Conservation (phyloP, 2,797 vertebrate species). For the Acrossocheilus wenchowensis region DNA sequence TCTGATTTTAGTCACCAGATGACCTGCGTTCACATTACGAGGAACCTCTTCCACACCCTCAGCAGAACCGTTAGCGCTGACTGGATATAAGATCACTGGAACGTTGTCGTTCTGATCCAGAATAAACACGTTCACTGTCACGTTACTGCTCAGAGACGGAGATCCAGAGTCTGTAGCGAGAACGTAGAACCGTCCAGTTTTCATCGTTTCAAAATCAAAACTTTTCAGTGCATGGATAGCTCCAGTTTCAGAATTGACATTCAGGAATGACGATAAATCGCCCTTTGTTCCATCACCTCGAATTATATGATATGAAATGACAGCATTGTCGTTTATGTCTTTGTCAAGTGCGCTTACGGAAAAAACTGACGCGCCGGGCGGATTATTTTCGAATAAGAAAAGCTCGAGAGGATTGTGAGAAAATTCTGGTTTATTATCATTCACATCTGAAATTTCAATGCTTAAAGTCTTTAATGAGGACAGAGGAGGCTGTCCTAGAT, state of each 20-base stretch:
- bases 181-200: slow-evolving; percentile 61
- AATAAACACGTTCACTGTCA: slow-evolving; percentile 60
- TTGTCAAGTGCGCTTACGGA: slow-evolving; percentile 65
- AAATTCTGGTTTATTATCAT: slow-evolving; percentile 75
- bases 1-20: too few relatives aligned
- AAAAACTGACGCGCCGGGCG: slow-evolving; percentile 61
- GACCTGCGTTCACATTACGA: too few relatives aligned
- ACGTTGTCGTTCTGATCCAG: slow-evolving; percentile 68
- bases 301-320: slow-evolving; percentile 59
- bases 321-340: slow-evolving; percentile 62
- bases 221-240: slow-evolving; percentile 62
- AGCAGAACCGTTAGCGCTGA: slow-evolving; percentile 57
- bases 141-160: too few relatives aligned
- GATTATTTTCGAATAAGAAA: slow-evolving; percentile 75
- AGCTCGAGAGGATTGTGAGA: slow-evolving; percentile 63
- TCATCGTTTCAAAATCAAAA: slow-evolving; percentile 67
- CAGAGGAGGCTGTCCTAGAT: slow-evolving; percentile 72
- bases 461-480: slow-evolving; percentile 64
- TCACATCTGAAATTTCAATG: slow-evolving; percentile 75
- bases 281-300: slow-evolving; percentile 16
- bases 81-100: slow-evolving; percentile 64
- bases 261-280: slow-evolving; percentile 59
- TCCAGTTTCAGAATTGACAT: slow-evolving; percentile 65
- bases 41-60: slow-evolving; percentile 27
- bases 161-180: slow-evolving; percentile 59